phyloP scores from a whole-genome alignment of 2,797 vertebrate genomes.

The Leptatherina wallacei region DNA sequence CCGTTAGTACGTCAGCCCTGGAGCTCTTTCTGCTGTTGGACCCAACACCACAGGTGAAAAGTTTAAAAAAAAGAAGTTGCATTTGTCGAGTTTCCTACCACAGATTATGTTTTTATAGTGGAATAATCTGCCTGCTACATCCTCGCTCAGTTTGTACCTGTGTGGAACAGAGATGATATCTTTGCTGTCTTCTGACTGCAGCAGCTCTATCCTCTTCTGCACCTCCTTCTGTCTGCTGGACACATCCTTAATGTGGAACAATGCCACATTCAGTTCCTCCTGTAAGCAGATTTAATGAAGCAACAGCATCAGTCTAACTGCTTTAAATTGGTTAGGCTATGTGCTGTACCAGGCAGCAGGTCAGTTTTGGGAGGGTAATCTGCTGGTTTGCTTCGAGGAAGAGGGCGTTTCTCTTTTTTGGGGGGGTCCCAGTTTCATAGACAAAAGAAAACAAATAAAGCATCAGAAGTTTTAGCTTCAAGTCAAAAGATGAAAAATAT shows the following conservation, averaged over 20 bases:
- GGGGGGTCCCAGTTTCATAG: background rate
- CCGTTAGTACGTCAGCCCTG: constrained; percentile 79
- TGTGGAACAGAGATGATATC: constrained; percentile 44
- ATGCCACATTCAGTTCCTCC: constrained; percentile 91
- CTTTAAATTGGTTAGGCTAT: background rate
- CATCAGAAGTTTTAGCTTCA: background rate
- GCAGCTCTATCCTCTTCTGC: constrained; percentile 88
- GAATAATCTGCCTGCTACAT: too few species aligned
- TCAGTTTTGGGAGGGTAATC: constrained; percentile 1
- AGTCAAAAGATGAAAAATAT: background rate
- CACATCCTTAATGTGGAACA: constrained; percentile 91
- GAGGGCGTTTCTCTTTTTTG: background rate
- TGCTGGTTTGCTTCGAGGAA: background rate
- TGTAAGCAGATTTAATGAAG: constrained; percentile 57
- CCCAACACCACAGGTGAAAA: background rate
- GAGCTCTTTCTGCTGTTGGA: constrained; percentile 84
- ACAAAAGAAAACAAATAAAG: background rate
- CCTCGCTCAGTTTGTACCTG: constrained; percentile 53
- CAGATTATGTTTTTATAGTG: background rate
- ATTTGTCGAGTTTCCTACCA: background rate
- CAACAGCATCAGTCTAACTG: constrained; percentile 2
- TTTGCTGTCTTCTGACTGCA: constrained; percentile 84
- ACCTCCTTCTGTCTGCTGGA: constrained; percentile 90
- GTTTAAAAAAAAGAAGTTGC: background rate
- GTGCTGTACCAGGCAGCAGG: background rate